phyloP scores from a whole-genome alignment of 2,113 vertebrate species.

The Oryzias javanicus region DNA sequence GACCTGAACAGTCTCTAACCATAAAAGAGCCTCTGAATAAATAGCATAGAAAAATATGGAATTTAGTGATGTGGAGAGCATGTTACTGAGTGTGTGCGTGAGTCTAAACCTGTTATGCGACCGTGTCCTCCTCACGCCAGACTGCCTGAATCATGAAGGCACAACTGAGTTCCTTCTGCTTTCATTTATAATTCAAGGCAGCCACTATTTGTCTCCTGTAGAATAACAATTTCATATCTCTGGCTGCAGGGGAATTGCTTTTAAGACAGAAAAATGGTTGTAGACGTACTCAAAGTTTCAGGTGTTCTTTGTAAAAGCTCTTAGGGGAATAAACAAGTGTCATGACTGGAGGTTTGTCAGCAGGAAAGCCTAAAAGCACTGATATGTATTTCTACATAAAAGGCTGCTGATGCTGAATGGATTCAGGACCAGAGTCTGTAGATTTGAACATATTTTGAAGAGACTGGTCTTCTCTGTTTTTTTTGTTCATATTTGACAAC shows the following conservation, averaged over 20 bases:
- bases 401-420: constrained; percentile 9
- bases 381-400: constrained; percentile 14
- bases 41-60: constrained; percentile 8
- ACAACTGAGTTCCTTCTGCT: constrained; percentile 70
- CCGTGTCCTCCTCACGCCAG: constrained; percentile 48
- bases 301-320: constrained; percentile 44
- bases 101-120: constrained; percentile 49
- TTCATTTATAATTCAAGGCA: constrained; percentile 75
- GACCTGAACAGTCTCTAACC: not conserved
- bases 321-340: constrained; percentile 40
- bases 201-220: constrained; percentile 56
- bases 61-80: constrained; percentile 17
- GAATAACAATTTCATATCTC: constrained; percentile 71
- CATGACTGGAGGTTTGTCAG: constrained; percentile 31
- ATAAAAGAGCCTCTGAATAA: constrained; percentile 5
- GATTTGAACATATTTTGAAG: constrained; percentile 12
- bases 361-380: constrained; percentile 11
- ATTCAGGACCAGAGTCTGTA: constrained; percentile 38
- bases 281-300: constrained; percentile 44
- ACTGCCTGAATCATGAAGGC: constrained; percentile 67
- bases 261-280: constrained; percentile 15
- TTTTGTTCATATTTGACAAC: too few relatives aligned
- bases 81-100: constrained; percentile 26
- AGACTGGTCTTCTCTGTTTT: constrained; percentile 23
- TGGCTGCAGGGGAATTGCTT: constrained; percentile 59